phyloP scores from a whole-genome alignment of 2,888 invertebrate genomes.

The Schrankia costaestrigalis region DNA sequence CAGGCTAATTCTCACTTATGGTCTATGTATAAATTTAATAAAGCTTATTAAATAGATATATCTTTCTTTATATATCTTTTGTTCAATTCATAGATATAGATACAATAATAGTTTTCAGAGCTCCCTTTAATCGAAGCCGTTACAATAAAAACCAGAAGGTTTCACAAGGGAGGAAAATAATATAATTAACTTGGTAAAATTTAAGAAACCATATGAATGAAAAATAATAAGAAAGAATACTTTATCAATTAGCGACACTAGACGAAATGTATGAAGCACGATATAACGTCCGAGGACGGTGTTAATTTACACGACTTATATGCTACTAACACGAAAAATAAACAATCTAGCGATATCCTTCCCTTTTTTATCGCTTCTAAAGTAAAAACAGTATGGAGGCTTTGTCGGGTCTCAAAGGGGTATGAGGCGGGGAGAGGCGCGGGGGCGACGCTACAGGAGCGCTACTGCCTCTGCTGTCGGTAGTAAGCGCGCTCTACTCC shows the following conservation, averaged over 20 bases:
- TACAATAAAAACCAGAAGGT: no score
- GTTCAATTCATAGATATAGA: no score
- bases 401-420: constrained; percentile 40
- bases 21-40: no score
- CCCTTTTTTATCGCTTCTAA: constrained; percentile 74
- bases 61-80: no score
- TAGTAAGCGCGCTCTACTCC: constrained; percentile 76
- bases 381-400: constrained; percentile 71
- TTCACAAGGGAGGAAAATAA: no score
- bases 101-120: no score
- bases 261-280: constrained; percentile 56
- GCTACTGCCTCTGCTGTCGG: constrained; percentile 75
- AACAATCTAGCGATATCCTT: constrained; percentile 73
- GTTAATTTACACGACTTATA: constrained; percentile 77
- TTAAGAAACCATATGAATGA: neutral
- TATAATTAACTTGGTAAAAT: no score
- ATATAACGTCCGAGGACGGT: constrained; percentile 55
- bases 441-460: constrained; percentile 63
- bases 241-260: constrained; percentile 54
- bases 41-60: no score
- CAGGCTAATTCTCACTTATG: no score
- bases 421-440: constrained; percentile 28
- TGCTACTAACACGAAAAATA: constrained; percentile 78
- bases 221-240: constrained; percentile 22
- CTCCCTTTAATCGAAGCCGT: no score